Conservation (phyloP, 2,113 vertebrate genomes). For the Mustela nigripes region DNA sequence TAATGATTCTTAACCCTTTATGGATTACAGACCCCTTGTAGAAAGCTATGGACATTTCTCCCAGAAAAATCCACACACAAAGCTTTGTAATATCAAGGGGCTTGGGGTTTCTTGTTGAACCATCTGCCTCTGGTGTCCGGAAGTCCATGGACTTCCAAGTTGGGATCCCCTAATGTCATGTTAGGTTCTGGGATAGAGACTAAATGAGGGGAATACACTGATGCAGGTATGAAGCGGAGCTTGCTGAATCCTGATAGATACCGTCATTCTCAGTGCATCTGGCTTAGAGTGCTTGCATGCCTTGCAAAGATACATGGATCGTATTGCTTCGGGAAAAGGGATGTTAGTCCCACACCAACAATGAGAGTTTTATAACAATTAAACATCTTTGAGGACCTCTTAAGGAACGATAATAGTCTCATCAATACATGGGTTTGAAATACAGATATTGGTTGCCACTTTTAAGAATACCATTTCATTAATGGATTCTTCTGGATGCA, state of each 20-base stretch:
- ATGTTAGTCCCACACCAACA: background rate
- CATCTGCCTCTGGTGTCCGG: background rate
- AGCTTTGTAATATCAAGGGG: background rate
- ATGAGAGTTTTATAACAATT: background rate
- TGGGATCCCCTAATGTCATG: background rate
- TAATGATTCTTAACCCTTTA: background rate
- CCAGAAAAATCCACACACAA: background rate
- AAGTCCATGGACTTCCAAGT: background rate
- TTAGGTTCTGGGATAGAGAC: background rate
- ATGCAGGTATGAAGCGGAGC: background rate
- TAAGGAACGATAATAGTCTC: background rate
- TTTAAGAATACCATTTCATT: constrained; percentile 17
- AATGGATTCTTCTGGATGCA: background rate
- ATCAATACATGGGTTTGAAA: background rate
- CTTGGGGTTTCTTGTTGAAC: background rate
- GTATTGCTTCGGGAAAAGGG: background rate
- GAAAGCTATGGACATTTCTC: background rate
- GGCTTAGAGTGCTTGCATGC: background rate
- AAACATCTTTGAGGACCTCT: background rate
- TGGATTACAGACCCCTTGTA: background rate
- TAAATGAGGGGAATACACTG: background rate
- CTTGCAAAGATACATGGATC: background rate
- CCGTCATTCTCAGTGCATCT: background rate
- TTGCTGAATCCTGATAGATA: background rate
- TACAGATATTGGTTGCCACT: background rate